phyloP scores from a whole-genome alignment of 2,113 vertebrate genomes.

The Rallus limicola region DNA sequence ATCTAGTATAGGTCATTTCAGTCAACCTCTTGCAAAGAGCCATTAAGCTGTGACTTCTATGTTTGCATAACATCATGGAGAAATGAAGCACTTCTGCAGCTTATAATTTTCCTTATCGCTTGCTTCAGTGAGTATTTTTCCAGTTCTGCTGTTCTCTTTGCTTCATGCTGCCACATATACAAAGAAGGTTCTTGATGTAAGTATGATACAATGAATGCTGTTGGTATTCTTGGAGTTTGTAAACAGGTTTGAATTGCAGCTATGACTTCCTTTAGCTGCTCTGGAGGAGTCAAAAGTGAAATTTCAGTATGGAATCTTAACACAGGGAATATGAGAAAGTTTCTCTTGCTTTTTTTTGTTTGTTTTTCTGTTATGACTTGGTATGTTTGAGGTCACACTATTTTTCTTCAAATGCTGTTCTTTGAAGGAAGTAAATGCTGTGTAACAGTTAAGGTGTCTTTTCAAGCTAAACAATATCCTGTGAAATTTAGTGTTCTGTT shows the following conservation, averaged over 20 bases:
- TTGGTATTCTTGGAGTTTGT: background rate
- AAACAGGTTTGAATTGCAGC: background rate
- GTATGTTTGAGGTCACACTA: background rate
- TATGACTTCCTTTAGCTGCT: background rate
- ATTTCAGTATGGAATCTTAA: background rate
- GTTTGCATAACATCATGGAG: background rate
- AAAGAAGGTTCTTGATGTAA: constrained; percentile 97
- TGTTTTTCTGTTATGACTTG: background rate
- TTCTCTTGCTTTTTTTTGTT: too few species aligned
- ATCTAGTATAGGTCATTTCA: background rate
- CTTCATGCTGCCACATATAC: constrained; percentile 96
- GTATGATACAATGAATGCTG: constrained; percentile 59
- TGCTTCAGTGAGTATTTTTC: constrained; percentile 96
- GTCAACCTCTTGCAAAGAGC: background rate
- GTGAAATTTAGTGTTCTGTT: background rate
- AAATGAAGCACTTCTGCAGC: background rate
- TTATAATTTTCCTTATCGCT: constrained; percentile 78
- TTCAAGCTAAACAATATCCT: background rate
- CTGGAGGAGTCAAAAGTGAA: background rate
- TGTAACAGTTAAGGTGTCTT: background rate
- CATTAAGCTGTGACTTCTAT: background rate
- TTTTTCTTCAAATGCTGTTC: background rate
- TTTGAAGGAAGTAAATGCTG: background rate
- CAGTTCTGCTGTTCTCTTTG: constrained; percentile 96
- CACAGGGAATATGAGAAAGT: background rate